These are phyloP conservation scores for Xyrauchen texanus DNA, from an alignment of 2,113 vertebrate genomes.

Conservation along the genomic window DNA sequence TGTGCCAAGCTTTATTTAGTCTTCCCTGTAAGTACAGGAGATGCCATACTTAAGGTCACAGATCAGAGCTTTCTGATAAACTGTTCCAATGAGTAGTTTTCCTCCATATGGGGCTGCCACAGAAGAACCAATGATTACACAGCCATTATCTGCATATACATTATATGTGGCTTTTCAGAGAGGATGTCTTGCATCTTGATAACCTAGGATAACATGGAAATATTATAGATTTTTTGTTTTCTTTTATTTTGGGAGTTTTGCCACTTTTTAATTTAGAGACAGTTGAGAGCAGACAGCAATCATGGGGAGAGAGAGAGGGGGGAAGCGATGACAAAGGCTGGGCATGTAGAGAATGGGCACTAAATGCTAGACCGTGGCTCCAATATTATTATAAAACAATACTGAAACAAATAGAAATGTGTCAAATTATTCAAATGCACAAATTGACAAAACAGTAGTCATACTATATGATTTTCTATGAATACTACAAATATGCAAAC, in stretches of 20 bases:
- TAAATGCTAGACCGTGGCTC: too few species aligned
- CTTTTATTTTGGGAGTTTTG: too few species aligned
- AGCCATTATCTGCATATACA: constrained; percentile 82
- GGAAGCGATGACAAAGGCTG: too few species aligned
- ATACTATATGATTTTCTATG: background rate
- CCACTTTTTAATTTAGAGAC: too few species aligned
- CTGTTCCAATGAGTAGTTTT: constrained; percentile 85
- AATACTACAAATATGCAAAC: background rate
- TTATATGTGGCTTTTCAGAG: constrained; percentile 81
- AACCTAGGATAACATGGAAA: constrained; percentile 68
- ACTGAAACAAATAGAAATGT: too few species aligned
- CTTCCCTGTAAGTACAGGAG: background rate
- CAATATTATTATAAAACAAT: too few species aligned
- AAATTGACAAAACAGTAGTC: too few species aligned
- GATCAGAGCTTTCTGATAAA: constrained; percentile 85
- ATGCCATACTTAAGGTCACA: constrained; percentile 73
- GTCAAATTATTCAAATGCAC: too few species aligned
- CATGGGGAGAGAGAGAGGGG: too few species aligned
- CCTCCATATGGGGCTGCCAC: constrained; percentile 76
- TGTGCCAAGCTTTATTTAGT: background rate
- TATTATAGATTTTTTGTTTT: background rate
- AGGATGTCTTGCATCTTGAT: constrained; percentile 85
- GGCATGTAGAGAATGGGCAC: too few species aligned
- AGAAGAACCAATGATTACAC: constrained; percentile 82
- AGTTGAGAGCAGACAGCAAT: too few species aligned